Evolutionary conservation across 2,113 vertebrate genomes (phyloP), one percentile per base, ranked within the genome.

Genomic region (rabbit (Oryctolagus cuniculus)): DNA sequence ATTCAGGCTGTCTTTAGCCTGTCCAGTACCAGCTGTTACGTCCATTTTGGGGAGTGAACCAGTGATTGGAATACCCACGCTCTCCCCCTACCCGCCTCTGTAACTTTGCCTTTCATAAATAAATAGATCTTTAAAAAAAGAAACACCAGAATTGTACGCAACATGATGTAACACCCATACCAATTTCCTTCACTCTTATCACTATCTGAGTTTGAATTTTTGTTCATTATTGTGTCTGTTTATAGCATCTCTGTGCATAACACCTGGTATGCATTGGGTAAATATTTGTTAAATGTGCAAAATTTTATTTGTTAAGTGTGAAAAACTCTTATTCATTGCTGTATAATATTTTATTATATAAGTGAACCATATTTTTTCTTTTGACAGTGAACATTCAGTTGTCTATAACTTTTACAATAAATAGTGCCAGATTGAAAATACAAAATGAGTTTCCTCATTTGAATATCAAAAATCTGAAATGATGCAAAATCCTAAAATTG

Each of bases 241-340:
- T 82, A 44, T 85, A 31, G 69, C 31, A 80, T 73, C 83, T 75
- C 58, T 77, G 21, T 87, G 29, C 55, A 63, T 83, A 31, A 70
- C 13, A 78, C 3, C 51, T 44, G 82, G 6, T 74, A 73, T 90
- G 36, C 63, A 69, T 53, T 85, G 24, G 51, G 55, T 84, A 67
- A 55, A 75, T 75, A 69, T 29, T 87, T 95, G n/a, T 87, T 94
- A 21, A 77, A 87, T 29, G 31, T 91, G 51, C 75, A 75, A 69
- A 74, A 44, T 44, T 44, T 44, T 44, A 44, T 44, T 44, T 44
- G 44, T 6, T 44, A 44, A 44, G 7, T 44, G 44, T 82, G 85
- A 89, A 92, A 88, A 83, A 38, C 70, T 44, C 22, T 34, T 90
- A 87, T 92, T 70, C 27, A 63, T 19, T 88, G 61, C 34, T 67